phyloP scores from a whole-genome alignment of 2,797 vertebrate species.

The Gobionotothen gibberifrons region DNA sequence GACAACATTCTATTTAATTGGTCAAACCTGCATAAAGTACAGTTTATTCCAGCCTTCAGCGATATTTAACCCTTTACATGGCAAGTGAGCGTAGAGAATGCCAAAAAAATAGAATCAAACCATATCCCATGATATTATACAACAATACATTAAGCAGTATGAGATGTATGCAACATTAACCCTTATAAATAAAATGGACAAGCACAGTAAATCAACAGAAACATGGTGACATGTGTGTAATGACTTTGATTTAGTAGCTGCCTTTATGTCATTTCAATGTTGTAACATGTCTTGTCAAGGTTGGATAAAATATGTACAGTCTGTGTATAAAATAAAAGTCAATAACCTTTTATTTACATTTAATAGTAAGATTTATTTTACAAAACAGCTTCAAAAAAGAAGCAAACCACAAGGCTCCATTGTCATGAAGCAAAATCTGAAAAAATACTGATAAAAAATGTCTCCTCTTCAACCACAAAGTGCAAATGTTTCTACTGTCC shows the following conservation, averaged over 20 bases:
- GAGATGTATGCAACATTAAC: neutral
- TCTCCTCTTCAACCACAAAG: constrained; percentile 76
- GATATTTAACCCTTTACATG: constrained; percentile 3
- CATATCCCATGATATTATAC: constrained; percentile 9
- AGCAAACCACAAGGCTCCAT: constrained; percentile 88
- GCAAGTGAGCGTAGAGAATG: neutral
- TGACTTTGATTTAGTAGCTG: constrained; percentile 41
- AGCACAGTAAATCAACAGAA: constrained; percentile 36
- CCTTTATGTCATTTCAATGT: constrained; percentile 27
- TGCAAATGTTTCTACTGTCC: constrained; percentile 55
- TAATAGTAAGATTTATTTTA: constrained; percentile 25
- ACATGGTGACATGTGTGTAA: constrained; percentile 18
- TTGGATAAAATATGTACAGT: constrained; percentile 30
- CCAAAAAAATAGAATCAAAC: neutral
- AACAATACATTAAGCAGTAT: neutral
- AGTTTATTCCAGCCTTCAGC: constrained; percentile 16
- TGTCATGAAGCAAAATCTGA: constrained; percentile 87
- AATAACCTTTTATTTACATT: neutral
- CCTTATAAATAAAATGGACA: constrained; percentile 43
- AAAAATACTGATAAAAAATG: constrained; percentile 16
- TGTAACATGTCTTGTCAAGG: constrained; percentile 40
- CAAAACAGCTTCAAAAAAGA: constrained; percentile 88
- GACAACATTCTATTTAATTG: neutral
- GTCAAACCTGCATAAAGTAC: neutral
- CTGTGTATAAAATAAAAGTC: neutral